Evolutionary conservation across 2,888 invertebrate genomes (phyloP).

Genomic region (Clepsis dumicolana): DNA sequence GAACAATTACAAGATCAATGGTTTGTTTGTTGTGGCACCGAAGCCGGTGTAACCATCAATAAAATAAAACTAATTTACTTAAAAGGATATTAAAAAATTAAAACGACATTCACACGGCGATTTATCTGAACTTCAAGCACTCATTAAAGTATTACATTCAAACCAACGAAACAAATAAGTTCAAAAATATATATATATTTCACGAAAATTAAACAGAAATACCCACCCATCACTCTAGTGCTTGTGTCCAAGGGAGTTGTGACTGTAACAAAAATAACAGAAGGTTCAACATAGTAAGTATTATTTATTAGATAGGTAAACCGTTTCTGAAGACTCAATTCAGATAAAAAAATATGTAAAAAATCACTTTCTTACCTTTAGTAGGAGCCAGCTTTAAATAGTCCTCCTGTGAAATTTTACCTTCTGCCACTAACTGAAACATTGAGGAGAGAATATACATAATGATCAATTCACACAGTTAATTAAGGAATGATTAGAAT

Average conservation of each 20-base stretch:
- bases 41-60: too few species aligned
- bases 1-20: too few species aligned
- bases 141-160: background rate
- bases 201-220: conserved; percentile 45
- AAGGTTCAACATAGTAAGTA: conserved; percentile 11
- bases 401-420: conserved; percentile 78
- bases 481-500: conserved; percentile 18
- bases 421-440: conserved; percentile 82
- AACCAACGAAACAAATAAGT: background rate
- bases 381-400: conserved; percentile 78
- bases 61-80: too few species aligned
- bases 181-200: background rate
- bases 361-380: conserved; percentile 64
- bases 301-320: too few species aligned
- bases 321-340: conserved; percentile 22
- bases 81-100: too few species aligned
- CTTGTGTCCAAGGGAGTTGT: conserved; percentile 60
- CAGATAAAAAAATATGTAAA: conserved; percentile 17
- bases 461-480: conserved; percentile 11
- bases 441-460: conserved; percentile 48
- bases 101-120: too few species aligned
- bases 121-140: background rate
- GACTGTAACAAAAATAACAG: conserved; percentile 63
- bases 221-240: conserved; percentile 70
- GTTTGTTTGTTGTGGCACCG: too few species aligned